Conservation (phyloP, 2,113 vertebrate genomes). For the Chloropsis hardwickii region DNA sequence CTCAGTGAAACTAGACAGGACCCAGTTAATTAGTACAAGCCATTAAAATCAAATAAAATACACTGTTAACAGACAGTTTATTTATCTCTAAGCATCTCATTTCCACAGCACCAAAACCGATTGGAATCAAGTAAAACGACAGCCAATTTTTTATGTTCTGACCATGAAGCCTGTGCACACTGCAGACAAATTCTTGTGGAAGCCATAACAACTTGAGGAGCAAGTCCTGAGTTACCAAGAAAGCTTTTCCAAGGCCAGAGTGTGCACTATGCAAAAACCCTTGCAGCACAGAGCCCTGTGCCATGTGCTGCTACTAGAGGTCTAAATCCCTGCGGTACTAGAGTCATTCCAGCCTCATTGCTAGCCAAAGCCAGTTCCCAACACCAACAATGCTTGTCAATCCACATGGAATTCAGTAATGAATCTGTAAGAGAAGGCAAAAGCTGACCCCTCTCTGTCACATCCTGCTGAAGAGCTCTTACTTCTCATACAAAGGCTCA, state of each 20-base stretch:
- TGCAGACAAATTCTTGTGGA: neutral
- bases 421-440: neutral
- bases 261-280: rapidly evolving
- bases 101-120: neutral
- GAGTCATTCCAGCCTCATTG: neutral
- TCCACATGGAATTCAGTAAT: neutral
- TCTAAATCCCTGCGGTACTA: neutral
- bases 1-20: slow-evolving; percentile 22
- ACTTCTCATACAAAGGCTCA: neutral
- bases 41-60: slow-evolving; percentile 26
- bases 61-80: neutral
- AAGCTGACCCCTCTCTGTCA: neutral
- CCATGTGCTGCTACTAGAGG: neutral
- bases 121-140: neutral
- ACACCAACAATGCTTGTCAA: neutral
- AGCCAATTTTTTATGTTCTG: neutral
- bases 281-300: neutral
- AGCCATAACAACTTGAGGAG: neutral
- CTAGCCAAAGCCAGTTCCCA: neutral
- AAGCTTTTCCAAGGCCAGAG: neutral
- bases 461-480: neutral
- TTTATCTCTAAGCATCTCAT: slow-evolving; percentile 28
- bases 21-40: slow-evolving; percentile 33
- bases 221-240: neutral
- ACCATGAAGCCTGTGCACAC: neutral